Evolutionary conservation across 2,113 vertebrate species (phyloP), one percentile per base, ranked within the genome.

Genomic region (Grantiella picta): DNA sequence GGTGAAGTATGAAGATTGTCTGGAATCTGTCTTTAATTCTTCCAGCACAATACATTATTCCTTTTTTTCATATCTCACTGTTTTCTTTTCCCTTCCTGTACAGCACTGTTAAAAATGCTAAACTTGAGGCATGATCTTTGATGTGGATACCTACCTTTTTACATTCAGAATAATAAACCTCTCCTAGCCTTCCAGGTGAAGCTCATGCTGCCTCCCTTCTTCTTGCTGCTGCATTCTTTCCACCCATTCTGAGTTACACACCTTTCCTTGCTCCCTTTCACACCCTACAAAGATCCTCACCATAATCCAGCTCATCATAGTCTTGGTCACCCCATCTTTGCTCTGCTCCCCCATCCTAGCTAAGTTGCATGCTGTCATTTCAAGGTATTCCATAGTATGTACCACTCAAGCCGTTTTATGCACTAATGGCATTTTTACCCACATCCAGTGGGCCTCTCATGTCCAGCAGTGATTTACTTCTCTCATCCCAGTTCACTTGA

Each of bases 381-480:
- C 40, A 49, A 56, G 31, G 8, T 52, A 33, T 81, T 81, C 29
- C 24, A 25, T 6, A 38, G 18, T 6, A 27, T 35, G 40, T 61
- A 42, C 31, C 36, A 21, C 40, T 75, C 70, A 15, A 18, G 5
- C 35, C 24, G 24, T 10, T 33, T 33, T 25, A 14, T 7, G 24
- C 17, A 4, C 18, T 15, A 9, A 1, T 13, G 24, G 35, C 20
- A 44, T 61, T 82, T 75, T 63, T 52, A 84, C 17, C 29, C 17
- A 11, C 22, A 21, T 23, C 10, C 59, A 25, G 0, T 0, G 20
- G 42, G 33, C 27, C 25, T 50, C 15, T 36, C 53, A 28, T 5
- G 4, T 38, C 53, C 28, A 42, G 28, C 31, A 78, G 36, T 3
- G 27, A 18, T 8, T 38, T 38, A 33, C 42, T 76, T 50, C 49